Conservation (phyloP, 2,113 vertebrate species). For the Marmota monax region DNA sequence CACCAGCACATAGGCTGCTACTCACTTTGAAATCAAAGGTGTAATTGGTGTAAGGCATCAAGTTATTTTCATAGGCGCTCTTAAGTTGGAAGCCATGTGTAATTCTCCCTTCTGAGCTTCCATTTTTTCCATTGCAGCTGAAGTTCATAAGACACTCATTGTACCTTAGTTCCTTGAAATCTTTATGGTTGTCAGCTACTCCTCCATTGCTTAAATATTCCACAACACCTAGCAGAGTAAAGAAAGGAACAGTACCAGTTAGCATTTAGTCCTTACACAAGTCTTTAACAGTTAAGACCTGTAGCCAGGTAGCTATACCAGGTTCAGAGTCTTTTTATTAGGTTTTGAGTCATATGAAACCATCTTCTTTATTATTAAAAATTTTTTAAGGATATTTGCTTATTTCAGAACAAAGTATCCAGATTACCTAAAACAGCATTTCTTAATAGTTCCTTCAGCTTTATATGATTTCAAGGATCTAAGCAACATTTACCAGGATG, state of each 20-base stretch:
- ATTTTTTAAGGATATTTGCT: background rate
- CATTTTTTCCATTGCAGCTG: slow-evolving; percentile 96
- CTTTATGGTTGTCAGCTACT: slow-evolving; percentile 99
- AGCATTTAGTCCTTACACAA: slow-evolving; percentile 32
- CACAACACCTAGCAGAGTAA: slow-evolving; percentile 93
- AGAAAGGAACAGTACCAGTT: slow-evolving; percentile 48
- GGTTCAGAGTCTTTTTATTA: background rate
- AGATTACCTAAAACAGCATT: background rate
- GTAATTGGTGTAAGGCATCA: slow-evolving; percentile 99
- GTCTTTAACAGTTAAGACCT: background rate
- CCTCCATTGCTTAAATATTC: slow-evolving; percentile 98
- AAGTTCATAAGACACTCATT: slow-evolving; percentile 99
- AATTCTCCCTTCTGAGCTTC: slow-evolving; percentile 95
- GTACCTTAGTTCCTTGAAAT: slow-evolving; percentile 99
- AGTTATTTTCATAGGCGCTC: slow-evolving; percentile 97
- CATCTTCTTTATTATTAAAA: background rate
- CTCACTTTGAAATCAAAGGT: slow-evolving; percentile 99
- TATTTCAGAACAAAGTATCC: slow-evolving; percentile 27
- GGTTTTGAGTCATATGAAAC: background rate
- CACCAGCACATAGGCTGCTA: background rate
- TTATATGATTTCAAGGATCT: background rate
- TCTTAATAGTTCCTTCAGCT: slow-evolving; percentile 14
- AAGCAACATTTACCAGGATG: slow-evolving; percentile 9
- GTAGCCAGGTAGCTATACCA: background rate
- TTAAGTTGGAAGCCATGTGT: slow-evolving; percentile 98